Conservation (phyloP, 2,113 vertebrate genomes). For the Nibea coibor region DNA sequence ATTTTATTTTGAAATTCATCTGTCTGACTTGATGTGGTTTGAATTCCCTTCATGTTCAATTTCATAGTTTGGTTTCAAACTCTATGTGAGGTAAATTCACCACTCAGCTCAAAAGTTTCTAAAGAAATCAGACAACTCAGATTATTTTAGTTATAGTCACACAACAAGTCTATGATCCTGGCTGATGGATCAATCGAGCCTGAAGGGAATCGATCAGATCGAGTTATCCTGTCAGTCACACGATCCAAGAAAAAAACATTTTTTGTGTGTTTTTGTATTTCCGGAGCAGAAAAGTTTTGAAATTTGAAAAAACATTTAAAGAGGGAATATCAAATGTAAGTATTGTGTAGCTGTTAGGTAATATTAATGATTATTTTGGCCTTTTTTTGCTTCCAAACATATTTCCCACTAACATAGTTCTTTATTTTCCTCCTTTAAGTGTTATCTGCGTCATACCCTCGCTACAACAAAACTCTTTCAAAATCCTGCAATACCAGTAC, state of each 20-base stretch:
- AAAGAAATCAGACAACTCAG: background rate
- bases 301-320: background rate
- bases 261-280: too few species aligned
- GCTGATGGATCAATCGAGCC: background rate
- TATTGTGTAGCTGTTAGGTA: too few species aligned
- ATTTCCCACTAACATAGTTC: background rate
- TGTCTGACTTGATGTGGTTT: background rate
- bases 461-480: background rate
- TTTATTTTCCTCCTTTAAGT: background rate
- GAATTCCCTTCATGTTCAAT: background rate
- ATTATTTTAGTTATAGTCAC: background rate
- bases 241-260: background rate
- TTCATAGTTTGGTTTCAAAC: background rate
- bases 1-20: background rate
- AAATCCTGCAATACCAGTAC: background rate
- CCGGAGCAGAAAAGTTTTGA: background rate
- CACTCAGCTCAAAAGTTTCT: background rate
- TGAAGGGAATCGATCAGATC: background rate
- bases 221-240: background rate
- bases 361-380: background rate
- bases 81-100: too few species aligned
- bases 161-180: background rate
- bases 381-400: background rate
- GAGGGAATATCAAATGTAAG: background rate
- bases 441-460: background rate